phyloP scores from a whole-genome alignment of 2,797 vertebrate species.

The Caiman crocodilus region DNA sequence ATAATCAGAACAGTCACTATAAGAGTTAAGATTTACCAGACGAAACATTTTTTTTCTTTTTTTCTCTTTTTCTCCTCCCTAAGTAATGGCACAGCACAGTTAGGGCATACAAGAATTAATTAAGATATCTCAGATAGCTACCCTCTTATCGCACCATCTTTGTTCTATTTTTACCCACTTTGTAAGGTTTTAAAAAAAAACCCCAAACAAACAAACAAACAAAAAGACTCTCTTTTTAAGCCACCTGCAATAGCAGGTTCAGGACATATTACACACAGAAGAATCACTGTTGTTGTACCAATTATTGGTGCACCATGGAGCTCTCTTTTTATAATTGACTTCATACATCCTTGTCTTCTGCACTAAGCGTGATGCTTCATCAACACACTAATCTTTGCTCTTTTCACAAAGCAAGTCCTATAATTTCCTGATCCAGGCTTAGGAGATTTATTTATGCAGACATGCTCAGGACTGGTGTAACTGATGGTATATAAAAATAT shows the following conservation, averaged over 20 bases:
- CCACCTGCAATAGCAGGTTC: not conserved
- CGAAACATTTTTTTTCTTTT: no score
- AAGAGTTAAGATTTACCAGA: no score
- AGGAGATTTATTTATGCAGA: slow-evolving; percentile 61
- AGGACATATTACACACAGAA: slow-evolving; percentile 22
- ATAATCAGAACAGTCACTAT: slow-evolving; percentile 47
- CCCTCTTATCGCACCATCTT: not conserved
- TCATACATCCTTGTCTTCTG: slow-evolving; percentile 45
- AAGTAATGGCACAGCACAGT: slow-evolving; percentile 1
- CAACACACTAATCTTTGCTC: slow-evolving; percentile 58
- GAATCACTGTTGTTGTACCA: slow-evolving; percentile 22
- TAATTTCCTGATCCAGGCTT: slow-evolving; percentile 53
- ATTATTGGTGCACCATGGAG: slow-evolving; percentile 41
- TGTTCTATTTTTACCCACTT: not conserved
- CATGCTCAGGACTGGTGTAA: not conserved
- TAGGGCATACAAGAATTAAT: slow-evolving; percentile 41
- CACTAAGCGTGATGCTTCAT: slow-evolving; percentile 51
- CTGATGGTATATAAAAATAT: not conserved
- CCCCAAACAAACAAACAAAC: no score
- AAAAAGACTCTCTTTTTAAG: no score
- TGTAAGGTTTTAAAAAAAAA: not conserved
- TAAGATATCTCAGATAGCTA: slow-evolving; percentile 40
- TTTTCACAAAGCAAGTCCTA: slow-evolving; percentile 36
- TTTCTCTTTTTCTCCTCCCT: not conserved
- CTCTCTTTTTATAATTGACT: slow-evolving; percentile 66